A percentile compares a stretch with the other conserved stretches of the same genome.
These are phyloP conservation scores for Linepithema humile DNA, from an alignment of 1,140 invertebrate genomes.

Conservation along the genomic window DNA sequence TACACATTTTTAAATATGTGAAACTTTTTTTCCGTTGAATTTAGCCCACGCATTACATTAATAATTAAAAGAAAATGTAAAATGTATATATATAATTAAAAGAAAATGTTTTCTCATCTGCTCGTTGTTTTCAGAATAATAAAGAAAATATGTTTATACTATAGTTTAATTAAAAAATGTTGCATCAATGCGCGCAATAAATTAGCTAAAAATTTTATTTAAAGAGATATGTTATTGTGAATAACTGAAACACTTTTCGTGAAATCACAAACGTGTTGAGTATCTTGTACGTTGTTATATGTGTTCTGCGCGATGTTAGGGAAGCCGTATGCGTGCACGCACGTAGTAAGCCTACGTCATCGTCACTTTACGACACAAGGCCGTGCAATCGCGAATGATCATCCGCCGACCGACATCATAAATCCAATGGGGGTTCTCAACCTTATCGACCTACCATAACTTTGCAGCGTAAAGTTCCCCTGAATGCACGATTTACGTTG, in stretches of 20 bases:
- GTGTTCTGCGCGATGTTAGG: slow-evolving; percentile 64
- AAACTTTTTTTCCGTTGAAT: neutral
- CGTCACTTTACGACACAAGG: slow-evolving; percentile 83
- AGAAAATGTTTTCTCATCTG: neutral
- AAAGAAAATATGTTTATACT: neutral
- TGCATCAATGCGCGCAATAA: neutral
- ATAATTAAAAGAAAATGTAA: neutral
- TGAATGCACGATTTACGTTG: slow-evolving; percentile 57
- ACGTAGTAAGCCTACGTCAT: slow-evolving; percentile 74
- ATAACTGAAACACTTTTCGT: no score
- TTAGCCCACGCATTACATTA: neutral
- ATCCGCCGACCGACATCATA: slow-evolving; percentile 81
- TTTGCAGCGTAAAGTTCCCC: slow-evolving; percentile 60
- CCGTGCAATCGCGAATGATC: slow-evolving; percentile 83
- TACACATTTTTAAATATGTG: neutral
- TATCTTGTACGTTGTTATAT: slow-evolving; percentile 39
- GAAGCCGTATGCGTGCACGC: slow-evolving; percentile 63
- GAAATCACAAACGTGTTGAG: slow-evolving; percentile 5
- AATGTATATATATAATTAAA: neutral
- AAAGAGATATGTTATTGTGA: neutral
- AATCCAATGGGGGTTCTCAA: slow-evolving; percentile 82
- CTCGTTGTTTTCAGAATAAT: neutral
- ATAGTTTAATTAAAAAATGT: neutral
- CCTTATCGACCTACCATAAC: slow-evolving; percentile 78
- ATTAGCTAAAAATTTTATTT: neutral